Base-by-base conservation (phyloP, 2,113 vertebrate species). In the Corapipo altera region DNA sequence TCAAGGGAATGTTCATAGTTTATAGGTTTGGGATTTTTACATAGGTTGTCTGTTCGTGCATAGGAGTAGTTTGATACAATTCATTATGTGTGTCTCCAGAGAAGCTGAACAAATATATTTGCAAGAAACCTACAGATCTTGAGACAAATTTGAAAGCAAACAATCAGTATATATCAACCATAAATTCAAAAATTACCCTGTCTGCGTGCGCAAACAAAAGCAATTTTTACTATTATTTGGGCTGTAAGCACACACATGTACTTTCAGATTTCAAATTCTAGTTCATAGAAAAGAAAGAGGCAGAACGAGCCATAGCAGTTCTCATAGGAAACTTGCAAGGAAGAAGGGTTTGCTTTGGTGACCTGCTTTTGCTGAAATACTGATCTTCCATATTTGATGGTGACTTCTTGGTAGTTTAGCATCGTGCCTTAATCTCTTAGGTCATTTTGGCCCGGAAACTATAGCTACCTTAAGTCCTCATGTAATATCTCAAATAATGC, bases 1-100 rank as follows among this genome's bases (percentile, higher is more conserved):
- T 97, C 92, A 95, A 89, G 52, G 74, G 26, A 52, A 85, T 95
- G 74, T 88, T 96, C 95, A 91, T 88, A 89, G 96, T 95, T 91
- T 93, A 84, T 90, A 33, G 44, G 79, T 75, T 52, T 58, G n/a
- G 76, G 52, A 39, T 11, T 37, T 91, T 95, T 89, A 81, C 51
- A 84, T 78, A 90, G 93, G 46, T 88, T 92, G 23, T 48, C 93
- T 91, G 17, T 87, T 97, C 77, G 58, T 75, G 55, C 70, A 71
- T 86, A 70, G 89, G 88, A 91, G 87, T 93, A 96, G 76, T 91
- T 97, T 86, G 65, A 87, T 95, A 76, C 74, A 95, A 94, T 91
- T 86, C 17, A 70, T 96, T 87, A 87, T 75, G 15, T 71, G 65
- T 78, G 71, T 88, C 46, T 95, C 82, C 35, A 79, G 59, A 76